Evolutionary conservation across 2,797 vertebrate genomes (phyloP), one percentile per base, ranked within the genome.

Genomic region (Spinus pinus): DNA sequence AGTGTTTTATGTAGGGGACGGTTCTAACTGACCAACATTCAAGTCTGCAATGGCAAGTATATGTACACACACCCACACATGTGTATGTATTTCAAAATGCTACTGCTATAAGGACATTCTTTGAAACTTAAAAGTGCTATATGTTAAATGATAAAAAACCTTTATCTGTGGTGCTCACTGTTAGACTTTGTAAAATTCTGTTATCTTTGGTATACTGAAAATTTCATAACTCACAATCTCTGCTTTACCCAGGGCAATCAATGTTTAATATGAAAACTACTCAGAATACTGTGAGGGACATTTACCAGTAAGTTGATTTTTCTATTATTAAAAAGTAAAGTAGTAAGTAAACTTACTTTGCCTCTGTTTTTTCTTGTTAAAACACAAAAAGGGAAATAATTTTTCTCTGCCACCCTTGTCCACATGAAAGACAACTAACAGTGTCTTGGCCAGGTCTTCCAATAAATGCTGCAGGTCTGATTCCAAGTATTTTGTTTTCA

Each of bases 151-250:
- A 86, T 56, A 79, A 74, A 92, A 90, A 89, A 53, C 33, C 39
- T 42, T 84, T 70, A 35, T 41, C 46, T 58, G 89, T 46, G 78
- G 70, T 71, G 83, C 81, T 84, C 64, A 69, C 41, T 17, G 6
- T 71, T 56, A 89, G 69, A 49, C 30, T 49, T 90, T 5, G 28
- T 33, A 81, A 79, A 86, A 83, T 75, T 91, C 42, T 86, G 71
- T 69, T 86, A 31, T 98, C 97, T 98, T 98, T 98, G 98, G 97
- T 98, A 91, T 96, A 83, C 74, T 77, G 66, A 93, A 81, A 67
- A 80, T 84, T 70, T 66, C 35, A 57, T 20, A 66, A 53, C 65
- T 85, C 47, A 5, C 60, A 79, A 54, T 53, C 62, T 89, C 64
- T 56, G 42, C 74, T 84, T 64, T 35, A 79, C 64, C 61, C 31